A percentile compares a stretch with the other conserved stretches of the same genome.
Evolutionary conservation across 1,140 invertebrate genomes (phyloP).

Genomic region (Aporrectodea caliginosa): DNA sequence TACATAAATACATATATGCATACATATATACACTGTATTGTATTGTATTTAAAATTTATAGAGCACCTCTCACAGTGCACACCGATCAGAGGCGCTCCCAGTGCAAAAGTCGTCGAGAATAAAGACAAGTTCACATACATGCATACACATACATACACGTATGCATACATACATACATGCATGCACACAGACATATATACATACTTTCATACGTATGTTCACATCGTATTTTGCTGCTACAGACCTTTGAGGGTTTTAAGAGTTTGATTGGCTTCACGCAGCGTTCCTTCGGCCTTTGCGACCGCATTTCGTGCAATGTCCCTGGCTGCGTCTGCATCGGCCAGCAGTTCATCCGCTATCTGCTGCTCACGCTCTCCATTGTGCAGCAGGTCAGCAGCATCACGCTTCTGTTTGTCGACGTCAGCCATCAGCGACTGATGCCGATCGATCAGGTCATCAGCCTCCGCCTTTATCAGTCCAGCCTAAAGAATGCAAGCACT

Average conservation of each 20-base stretch:
- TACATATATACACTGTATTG: no score
- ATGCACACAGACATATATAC: no score
- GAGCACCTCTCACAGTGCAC: no score
- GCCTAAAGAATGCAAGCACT: no score
- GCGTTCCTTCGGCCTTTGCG: conserved; percentile 73
- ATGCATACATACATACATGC: background rate
- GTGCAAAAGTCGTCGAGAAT: no score
- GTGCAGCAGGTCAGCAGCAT: conserved; percentile 43
- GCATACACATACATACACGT: background rate
- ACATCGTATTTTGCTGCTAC: conserved; percentile 19
- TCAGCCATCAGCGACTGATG: conserved; percentile 55
- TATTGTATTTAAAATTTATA: no score
- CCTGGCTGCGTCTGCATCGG: conserved; percentile 68
- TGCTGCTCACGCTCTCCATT: conserved; percentile 50
- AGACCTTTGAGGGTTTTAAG: conserved; percentile 76
- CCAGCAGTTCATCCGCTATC: conserved; percentile 64
- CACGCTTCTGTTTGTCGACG: conserved; percentile 45
- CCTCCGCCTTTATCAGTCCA: conserved; percentile 57
- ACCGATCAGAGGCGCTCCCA: no score
- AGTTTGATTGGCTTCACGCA: conserved; percentile 81
- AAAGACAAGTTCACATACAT: no score
- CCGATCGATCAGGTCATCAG: conserved; percentile 60
- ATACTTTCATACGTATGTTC: no score
- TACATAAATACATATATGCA: no score
- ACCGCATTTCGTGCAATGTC: conserved; percentile 76